phyloP scores from a whole-genome alignment of 2,888 invertebrate genomes.

The Brenthis daphne region DNA sequence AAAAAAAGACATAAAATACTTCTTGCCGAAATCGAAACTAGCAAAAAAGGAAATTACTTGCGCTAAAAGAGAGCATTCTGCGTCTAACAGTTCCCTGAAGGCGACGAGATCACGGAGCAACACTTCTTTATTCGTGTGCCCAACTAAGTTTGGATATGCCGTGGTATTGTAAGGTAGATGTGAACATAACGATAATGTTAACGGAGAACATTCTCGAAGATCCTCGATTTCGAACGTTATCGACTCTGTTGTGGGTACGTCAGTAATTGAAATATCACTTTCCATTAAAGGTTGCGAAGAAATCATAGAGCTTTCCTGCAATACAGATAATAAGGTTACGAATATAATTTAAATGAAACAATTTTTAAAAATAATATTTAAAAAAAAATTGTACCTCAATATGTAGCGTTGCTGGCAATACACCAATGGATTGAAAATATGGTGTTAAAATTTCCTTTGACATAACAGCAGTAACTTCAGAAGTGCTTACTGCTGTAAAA shows the following conservation, averaged over 20 bases:
- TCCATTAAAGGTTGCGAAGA: constrained; percentile 72
- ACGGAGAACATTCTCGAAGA: constrained; percentile 85
- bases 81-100: constrained; percentile 93
- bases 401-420: constrained; percentile 65
- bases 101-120: constrained; percentile 88
- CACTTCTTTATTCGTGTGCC: constrained; percentile 84
- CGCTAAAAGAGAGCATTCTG: constrained; percentile 93
- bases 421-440: constrained; percentile 59
- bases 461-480: constrained; percentile 85
- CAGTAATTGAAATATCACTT: constrained; percentile 62
- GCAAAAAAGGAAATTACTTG: constrained; percentile 68
- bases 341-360: neutral
- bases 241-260: constrained; percentile 67
- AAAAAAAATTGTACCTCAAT: constrained; percentile 58
- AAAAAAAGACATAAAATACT: constrained; percentile 10
- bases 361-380: neutral
- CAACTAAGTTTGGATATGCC: constrained; percentile 91
- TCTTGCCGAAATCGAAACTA: constrained; percentile 3
- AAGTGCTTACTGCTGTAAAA: constrained; percentile 84
- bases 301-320: constrained; percentile 74
- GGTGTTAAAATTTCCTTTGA: constrained; percentile 83
- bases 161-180: constrained; percentile 89
- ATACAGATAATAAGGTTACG: neutral
- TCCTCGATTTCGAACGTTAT: constrained; percentile 75
- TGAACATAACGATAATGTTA: constrained; percentile 87